Evolutionary conservation across 1,140 invertebrate species (phyloP).

Genomic region (Bombus huntii): DNA sequence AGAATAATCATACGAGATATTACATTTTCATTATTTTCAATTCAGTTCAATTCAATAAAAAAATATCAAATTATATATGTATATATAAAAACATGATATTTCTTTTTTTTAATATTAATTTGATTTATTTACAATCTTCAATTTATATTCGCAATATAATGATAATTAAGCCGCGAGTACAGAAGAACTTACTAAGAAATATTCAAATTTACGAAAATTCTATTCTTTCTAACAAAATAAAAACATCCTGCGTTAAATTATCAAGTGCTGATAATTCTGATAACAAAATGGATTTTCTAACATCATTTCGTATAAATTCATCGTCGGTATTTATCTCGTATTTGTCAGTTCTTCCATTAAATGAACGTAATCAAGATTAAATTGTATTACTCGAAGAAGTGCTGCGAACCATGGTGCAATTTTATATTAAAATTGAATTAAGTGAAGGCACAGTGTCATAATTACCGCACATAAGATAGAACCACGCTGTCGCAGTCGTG

Average conservation of each 20-base stretch:
- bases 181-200: too few relatives aligned
- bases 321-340: neutral
- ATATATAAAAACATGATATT: neutral
- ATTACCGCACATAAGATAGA: neutral
- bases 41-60: neutral
- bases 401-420: neutral
- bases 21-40: neutral
- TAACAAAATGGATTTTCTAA: neutral
- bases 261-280: neutral
- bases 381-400: neutral
- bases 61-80: neutral
- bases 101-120: neutral
- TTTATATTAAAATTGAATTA: neutral
- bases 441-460: neutral
- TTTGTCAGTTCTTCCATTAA: neutral
- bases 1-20: neutral
- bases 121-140: neutral
- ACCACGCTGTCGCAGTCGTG: neutral
- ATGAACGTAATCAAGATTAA: neutral
- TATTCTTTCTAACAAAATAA: neutral
- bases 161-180: too few relatives aligned
- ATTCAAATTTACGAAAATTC: neutral
- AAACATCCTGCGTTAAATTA: neutral
- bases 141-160: too few relatives aligned
- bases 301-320: neutral